These are phyloP conservation scores for Huso huso DNA, from an alignment of 2,797 vertebrate genomes.

Conservation along the genomic window DNA sequence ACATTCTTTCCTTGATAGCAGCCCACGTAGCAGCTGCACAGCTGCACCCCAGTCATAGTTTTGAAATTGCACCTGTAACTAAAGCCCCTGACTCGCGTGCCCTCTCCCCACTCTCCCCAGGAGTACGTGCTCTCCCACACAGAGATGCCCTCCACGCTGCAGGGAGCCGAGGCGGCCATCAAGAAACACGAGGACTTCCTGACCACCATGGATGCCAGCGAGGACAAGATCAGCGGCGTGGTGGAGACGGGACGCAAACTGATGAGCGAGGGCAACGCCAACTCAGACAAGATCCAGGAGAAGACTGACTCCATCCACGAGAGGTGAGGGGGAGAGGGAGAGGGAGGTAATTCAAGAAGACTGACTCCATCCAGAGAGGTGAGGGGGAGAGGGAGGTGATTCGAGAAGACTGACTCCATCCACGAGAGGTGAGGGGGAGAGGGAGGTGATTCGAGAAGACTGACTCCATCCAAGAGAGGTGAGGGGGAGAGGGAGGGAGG, in stretches of 20 bases:
- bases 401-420: neutral
- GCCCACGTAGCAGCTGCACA: no score
- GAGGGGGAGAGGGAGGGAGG: neutral
- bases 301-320: slow-evolving; percentile 84
- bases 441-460: neutral
- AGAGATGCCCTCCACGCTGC: slow-evolving; percentile 81
- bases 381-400: neutral
- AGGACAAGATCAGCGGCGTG: slow-evolving; percentile 79
- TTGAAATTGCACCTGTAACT: neutral
- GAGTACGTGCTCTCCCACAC: slow-evolving; percentile 86
- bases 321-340: slow-evolving; percentile 52
- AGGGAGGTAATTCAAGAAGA: no score
- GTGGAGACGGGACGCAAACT: slow-evolving; percentile 76
- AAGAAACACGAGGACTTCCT: slow-evolving; percentile 89
- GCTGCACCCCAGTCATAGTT: no score
- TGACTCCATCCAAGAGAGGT: neutral
- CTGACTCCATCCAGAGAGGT: neutral
- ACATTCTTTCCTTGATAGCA: no score
- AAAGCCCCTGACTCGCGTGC: neutral
- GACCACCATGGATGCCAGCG: slow-evolving; percentile 84
- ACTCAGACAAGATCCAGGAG: slow-evolving; percentile 82
- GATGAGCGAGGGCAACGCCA: slow-evolving; percentile 69
- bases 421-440: neutral
- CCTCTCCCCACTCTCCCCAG: slow-evolving; percentile 40
- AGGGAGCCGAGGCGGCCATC: slow-evolving; percentile 80